These are phyloP conservation scores for Camptogramma bilineatum DNA, from an alignment of 2,888 invertebrate genomes.

Conservation along the genomic window DNA sequence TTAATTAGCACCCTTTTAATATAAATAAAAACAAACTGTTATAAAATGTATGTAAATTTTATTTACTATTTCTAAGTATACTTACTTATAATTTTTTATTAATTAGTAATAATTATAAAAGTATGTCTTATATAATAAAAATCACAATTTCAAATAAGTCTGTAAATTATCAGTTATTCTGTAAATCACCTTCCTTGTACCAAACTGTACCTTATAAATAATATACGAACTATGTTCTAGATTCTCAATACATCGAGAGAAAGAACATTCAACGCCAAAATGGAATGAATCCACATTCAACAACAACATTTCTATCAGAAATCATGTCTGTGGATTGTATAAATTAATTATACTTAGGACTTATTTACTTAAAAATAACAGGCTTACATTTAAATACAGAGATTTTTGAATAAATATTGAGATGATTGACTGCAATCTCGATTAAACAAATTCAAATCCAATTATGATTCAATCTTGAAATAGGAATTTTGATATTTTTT, in stretches of 20 bases:
- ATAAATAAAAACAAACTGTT: background rate
- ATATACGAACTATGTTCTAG: slow-evolving; percentile 11
- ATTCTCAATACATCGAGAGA: slow-evolving; percentile 23
- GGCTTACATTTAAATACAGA: background rate
- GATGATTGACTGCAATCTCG: background rate
- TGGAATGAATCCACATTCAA: slow-evolving; percentile 14
- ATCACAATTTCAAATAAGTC: slow-evolving; percentile 34
- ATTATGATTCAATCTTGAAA: too few relatives aligned
- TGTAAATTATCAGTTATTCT: slow-evolving; percentile 38
- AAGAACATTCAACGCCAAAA: slow-evolving; percentile 12
- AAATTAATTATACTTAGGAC: background rate
- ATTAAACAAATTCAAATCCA: background rate
- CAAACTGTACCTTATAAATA: slow-evolving; percentile 11
- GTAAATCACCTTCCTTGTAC: slow-evolving; percentile 21
- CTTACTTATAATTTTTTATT: too few relatives aligned
- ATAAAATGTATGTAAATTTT: background rate
- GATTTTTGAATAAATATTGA: background rate
- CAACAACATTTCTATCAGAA: slow-evolving; percentile 9
- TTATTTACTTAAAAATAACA: background rate
- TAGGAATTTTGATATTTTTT: too few relatives aligned
- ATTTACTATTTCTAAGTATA: background rate
- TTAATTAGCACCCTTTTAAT: too few relatives aligned
- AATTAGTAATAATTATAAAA: background rate
- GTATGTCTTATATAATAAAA: slow-evolving; percentile 6
- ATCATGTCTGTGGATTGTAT: slow-evolving; percentile 9